Percentiles rank a stretch among this genome's conserved stretches.
Evolutionary conservation across 2,888 invertebrate genomes (phyloP).

Genomic region (Apotomis betuletana): DNA sequence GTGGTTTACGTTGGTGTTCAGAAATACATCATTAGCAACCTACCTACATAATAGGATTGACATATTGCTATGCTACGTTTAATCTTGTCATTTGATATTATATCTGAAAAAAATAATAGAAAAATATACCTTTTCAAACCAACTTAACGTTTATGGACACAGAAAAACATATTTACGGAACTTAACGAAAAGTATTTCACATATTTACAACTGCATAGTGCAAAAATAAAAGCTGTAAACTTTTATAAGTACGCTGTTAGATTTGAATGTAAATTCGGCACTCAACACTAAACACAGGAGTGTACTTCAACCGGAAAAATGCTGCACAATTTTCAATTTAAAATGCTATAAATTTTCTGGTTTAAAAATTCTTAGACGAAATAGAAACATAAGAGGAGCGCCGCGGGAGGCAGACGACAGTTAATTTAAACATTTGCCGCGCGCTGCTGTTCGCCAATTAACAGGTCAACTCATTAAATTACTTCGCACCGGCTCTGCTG

Average conservation of each 20-base stretch:
- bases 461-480: conserved; percentile 70
- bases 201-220: neutral
- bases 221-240: conserved; percentile 1
- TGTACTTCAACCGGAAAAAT: neutral
- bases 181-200: too few relatives aligned
- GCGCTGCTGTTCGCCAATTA: conserved; percentile 66
- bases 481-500: conserved; percentile 54
- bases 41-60: too few relatives aligned
- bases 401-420: conserved; percentile 52
- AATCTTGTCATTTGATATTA: too few relatives aligned
- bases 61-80: too few relatives aligned
- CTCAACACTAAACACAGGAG: neutral
- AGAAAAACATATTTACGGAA: too few relatives aligned
- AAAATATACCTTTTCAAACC: too few relatives aligned
- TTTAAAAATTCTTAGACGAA: conserved; percentile 24
- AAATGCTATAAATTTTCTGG: conserved; percentile 3
- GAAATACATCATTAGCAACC: too few relatives aligned
- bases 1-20: too few relatives aligned
- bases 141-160: too few relatives aligned
- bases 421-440: conserved; percentile 69
- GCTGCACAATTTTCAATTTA: conserved; percentile 14
- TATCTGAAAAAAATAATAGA: too few relatives aligned
- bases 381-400: conserved; percentile 43
- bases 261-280: neutral
- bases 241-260: neutral